A percentile compares a stretch with the other conserved stretches of the same genome.
phyloP scores from a whole-genome alignment of 2,113 vertebrate species.

The Salvelinus alpinus region DNA sequence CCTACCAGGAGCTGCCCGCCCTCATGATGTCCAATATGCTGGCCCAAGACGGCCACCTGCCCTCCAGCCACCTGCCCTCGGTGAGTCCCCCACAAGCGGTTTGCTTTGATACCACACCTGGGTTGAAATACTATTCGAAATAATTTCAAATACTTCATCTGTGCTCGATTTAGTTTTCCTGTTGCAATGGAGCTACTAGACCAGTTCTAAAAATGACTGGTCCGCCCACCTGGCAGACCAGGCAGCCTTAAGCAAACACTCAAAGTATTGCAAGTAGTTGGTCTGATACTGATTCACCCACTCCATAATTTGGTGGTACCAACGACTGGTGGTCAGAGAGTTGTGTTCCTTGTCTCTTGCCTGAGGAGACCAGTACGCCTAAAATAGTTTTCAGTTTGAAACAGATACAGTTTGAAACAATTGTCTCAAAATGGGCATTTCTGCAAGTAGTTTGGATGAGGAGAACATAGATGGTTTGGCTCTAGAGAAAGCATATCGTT shows the following conservation, averaged over 20 bases:
- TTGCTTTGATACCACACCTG: neutral
- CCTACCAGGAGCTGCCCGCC: constrained; percentile 94
- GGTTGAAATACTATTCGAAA: neutral
- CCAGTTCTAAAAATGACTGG: neutral
- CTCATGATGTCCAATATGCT: constrained; percentile 99
- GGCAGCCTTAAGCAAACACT: no score
- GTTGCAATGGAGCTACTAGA: neutral
- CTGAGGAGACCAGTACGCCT: no score
- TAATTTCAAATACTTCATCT: neutral
- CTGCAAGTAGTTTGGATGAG: neutral
- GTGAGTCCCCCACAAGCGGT: constrained; percentile 77
- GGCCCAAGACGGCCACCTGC: constrained; percentile 92
- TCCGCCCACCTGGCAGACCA: no score
- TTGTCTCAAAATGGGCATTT: neutral
- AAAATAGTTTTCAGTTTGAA: no score
- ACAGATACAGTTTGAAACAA: neutral
- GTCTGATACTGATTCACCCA: no score
- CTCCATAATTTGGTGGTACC: no score
- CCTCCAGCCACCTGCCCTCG: constrained; percentile 93
- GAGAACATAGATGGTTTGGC: neutral
- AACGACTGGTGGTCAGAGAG: no score
- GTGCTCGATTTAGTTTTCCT: no score
- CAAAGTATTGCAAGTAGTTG: no score
- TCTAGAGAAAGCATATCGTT: neutral
- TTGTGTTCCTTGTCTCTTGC: no score